phyloP scores from a whole-genome alignment of 2,113 vertebrate genomes.

The Emydura subglobosa region DNA sequence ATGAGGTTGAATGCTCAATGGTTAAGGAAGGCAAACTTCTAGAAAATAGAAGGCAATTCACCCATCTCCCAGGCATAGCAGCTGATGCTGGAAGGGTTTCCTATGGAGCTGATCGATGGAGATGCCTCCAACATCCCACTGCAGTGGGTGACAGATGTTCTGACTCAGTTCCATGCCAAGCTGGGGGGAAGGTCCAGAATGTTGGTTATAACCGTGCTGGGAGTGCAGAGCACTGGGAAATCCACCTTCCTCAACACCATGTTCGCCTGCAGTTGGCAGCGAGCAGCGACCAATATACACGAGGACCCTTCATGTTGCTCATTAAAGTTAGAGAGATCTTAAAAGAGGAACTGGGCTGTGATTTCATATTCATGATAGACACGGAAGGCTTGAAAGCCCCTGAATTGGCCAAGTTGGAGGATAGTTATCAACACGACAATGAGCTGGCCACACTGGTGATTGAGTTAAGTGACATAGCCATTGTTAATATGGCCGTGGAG shows the following conservation, averaged over 20 bases:
- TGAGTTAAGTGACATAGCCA: slow-evolving; percentile 80
- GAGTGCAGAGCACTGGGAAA: slow-evolving; percentile 8
- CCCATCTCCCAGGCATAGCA: background rate
- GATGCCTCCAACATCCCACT: background rate
- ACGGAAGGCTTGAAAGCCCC: slow-evolving; percentile 58
- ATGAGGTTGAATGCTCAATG: background rate
- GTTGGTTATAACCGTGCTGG: background rate
- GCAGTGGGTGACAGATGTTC: too few species aligned
- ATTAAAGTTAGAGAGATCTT: slow-evolving; percentile 66
- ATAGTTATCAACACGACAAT: slow-evolving; percentile 82
- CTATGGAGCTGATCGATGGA: background rate
- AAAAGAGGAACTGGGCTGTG: slow-evolving; percentile 69
- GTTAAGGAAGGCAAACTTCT: background rate
- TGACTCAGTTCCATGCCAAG: background rate
- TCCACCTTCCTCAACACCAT: slow-evolving; percentile 10
- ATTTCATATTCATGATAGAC: slow-evolving; percentile 77
- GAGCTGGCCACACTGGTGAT: slow-evolving; percentile 83
- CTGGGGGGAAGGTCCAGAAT: background rate
- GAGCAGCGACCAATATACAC: background rate
- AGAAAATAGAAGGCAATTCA: background rate
- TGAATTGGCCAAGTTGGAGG: slow-evolving; percentile 36
- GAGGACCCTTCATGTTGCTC: background rate
- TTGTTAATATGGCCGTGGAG: slow-evolving; percentile 79
- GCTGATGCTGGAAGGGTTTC: slow-evolving; percentile 13
- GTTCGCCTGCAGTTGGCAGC: background rate